Percentiles rank a stretch among this genome's conserved stretches.
phyloP scores from a whole-genome alignment of 2,113 vertebrate genomes.

The Colistium nudipinnis region DNA sequence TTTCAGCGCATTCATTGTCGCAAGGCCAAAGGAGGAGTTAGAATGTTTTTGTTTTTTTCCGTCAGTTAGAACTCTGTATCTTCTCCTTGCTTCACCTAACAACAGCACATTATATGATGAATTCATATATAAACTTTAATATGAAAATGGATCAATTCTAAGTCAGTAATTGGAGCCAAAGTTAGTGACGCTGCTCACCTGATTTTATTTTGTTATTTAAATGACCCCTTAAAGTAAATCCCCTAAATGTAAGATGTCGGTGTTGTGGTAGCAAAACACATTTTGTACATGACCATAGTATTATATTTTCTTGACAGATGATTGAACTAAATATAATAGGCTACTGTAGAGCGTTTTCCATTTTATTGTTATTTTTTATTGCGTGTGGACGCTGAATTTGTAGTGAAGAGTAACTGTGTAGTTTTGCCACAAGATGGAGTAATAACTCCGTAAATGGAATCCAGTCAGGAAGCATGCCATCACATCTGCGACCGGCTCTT shows the following conservation, averaged over 20 bases:
- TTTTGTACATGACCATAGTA: background rate
- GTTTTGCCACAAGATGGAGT: conserved; percentile 70
- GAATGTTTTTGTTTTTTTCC: too few species aligned
- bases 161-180: too few species aligned
- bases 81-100: background rate
- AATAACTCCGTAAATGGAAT: conserved; percentile 38
- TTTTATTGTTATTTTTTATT: background rate
- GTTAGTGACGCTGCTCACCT: background rate
- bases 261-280: background rate
- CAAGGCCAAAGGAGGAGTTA: too few species aligned
- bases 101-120: too few species aligned
- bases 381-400: background rate
- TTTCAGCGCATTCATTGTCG: too few species aligned
- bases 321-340: too few species aligned
- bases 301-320: background rate
- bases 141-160: too few species aligned
- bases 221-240: background rate
- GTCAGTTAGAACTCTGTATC: too few species aligned
- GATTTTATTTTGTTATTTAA: too few species aligned
- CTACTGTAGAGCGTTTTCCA: background rate
- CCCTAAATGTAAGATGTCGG: background rate
- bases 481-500: conserved; percentile 3
- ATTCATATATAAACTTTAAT: too few species aligned
- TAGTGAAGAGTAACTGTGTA: background rate
- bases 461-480: background rate